Percentiles rank a stretch among this genome's conserved stretches.
phyloP scores from a whole-genome alignment of 2,888 invertebrate genomes.

The Auanema freiburgensis region DNA sequence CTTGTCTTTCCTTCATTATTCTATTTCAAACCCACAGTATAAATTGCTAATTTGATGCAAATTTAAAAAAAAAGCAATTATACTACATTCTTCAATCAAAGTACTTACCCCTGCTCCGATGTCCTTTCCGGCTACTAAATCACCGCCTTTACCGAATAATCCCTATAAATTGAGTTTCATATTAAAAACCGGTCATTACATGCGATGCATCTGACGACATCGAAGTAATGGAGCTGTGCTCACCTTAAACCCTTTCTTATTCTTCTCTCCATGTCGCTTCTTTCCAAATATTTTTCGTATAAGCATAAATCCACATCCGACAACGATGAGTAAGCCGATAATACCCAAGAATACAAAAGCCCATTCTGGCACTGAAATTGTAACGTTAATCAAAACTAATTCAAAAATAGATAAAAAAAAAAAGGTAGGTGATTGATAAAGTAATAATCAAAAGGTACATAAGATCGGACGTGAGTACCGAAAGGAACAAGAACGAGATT shows the following conservation, averaged over 20 bases:
- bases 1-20: too few relatives aligned
- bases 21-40: too few relatives aligned
- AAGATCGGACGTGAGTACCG: too few relatives aligned
- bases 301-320: constrained; percentile 53
- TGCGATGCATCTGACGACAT: too few relatives aligned
- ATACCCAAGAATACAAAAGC: constrained; percentile 62
- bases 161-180: constrained; percentile 34
- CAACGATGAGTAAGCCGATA: constrained; percentile 52
- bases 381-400: neutral
- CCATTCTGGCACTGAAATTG: constrained; percentile 62
- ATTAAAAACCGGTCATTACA: neutral
- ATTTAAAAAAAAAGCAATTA: too few relatives aligned
- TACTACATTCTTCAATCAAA: neutral
- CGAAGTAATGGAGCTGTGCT: neutral
- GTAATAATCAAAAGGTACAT: too few relatives aligned
- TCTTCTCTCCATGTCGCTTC: constrained; percentile 63
- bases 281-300: constrained; percentile 62
- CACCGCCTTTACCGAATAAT: constrained; percentile 52
- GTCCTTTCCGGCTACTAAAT: constrained; percentile 42
- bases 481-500: too few relatives aligned
- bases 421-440: neutral
- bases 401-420: constrained; percentile 6
- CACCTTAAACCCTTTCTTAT: constrained; percentile 49
- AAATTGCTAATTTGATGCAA: too few relatives aligned
- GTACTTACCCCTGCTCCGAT: constrained; percentile 33